These are phyloP conservation scores for Tinea pellionella DNA, from an alignment of 2,888 invertebrate genomes.

Conservation along the genomic window DNA sequence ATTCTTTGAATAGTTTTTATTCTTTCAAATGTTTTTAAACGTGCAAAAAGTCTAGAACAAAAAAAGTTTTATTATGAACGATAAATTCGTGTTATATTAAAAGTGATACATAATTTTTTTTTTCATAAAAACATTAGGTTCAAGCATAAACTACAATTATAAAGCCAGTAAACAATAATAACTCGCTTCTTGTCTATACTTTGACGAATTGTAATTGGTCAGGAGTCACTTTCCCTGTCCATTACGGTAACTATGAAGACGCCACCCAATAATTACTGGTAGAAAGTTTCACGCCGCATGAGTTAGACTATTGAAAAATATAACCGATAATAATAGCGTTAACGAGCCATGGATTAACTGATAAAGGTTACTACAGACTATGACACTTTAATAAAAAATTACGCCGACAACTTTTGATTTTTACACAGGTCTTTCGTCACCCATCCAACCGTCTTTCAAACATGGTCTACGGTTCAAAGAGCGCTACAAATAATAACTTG, in stretches of 20 bases:
- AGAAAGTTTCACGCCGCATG: slow-evolving; percentile 5
- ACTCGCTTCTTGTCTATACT: neutral
- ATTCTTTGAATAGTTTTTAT: too few species aligned
- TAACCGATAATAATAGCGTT: neutral
- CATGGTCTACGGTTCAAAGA: too few species aligned
- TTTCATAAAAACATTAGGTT: too few species aligned
- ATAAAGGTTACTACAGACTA: neutral
- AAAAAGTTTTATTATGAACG: too few species aligned
- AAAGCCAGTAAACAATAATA: neutral
- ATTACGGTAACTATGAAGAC: neutral
- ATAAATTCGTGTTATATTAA: neutral
- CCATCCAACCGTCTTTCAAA: too few species aligned
- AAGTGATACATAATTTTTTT: neutral
- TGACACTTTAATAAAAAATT: too few species aligned
- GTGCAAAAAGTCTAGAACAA: too few species aligned
- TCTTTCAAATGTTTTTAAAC: too few species aligned
- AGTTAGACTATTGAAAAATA: neutral
- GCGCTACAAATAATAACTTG: too few species aligned
- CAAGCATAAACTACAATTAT: too few species aligned
- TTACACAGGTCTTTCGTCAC: too few species aligned
- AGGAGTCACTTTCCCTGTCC: neutral
- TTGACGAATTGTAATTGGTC: neutral
- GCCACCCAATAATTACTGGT: neutral
- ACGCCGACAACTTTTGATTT: too few species aligned
- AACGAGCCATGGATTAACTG: neutral